Evolutionary conservation across 2,113 vertebrate species (phyloP).

Genomic region (Nycticorax nycticorax): DNA sequence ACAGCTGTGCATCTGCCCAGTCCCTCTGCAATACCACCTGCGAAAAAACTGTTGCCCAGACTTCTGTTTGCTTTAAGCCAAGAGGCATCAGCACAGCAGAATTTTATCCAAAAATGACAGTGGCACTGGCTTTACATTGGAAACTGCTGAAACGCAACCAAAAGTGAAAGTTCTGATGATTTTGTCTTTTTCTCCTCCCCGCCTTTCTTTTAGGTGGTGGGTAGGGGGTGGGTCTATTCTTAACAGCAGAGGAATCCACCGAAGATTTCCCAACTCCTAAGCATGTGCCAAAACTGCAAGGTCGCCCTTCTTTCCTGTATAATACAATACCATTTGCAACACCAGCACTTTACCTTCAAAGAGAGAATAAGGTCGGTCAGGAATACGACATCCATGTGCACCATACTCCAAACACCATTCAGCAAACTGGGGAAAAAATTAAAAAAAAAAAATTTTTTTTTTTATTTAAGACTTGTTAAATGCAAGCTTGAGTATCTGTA

Average conservation of each 20-base stretch:
- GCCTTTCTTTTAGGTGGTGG: not conserved
- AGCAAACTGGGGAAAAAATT: constrained; percentile 82
- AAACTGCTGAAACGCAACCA: not conserved
- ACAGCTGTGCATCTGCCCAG: not conserved
- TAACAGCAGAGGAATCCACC: not conserved
- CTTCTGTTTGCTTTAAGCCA: not conserved
- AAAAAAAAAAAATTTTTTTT: not conserved
- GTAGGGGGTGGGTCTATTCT: not conserved
- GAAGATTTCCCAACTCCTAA: not conserved
- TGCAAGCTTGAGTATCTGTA: not conserved
- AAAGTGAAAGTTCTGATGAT: not conserved
- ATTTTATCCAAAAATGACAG: not conserved
- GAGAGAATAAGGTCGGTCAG: constrained; percentile 95
- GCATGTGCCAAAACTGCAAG: not conserved
- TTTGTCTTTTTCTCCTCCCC: not conserved
- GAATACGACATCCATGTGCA: constrained; percentile 94
- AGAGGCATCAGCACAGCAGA: not conserved
- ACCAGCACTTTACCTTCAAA: constrained; percentile 89
- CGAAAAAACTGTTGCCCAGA: not conserved
- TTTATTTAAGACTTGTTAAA: not conserved
- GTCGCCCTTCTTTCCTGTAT: not conserved
- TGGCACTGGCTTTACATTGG: not conserved
- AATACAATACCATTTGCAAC: not conserved
- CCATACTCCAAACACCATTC: constrained; percentile 98
- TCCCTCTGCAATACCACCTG: not conserved